Percentiles rank a stretch among this genome's conserved stretches.
phyloP scores from a whole-genome alignment of 2,797 vertebrate species.

The Valencia hispanica region DNA sequence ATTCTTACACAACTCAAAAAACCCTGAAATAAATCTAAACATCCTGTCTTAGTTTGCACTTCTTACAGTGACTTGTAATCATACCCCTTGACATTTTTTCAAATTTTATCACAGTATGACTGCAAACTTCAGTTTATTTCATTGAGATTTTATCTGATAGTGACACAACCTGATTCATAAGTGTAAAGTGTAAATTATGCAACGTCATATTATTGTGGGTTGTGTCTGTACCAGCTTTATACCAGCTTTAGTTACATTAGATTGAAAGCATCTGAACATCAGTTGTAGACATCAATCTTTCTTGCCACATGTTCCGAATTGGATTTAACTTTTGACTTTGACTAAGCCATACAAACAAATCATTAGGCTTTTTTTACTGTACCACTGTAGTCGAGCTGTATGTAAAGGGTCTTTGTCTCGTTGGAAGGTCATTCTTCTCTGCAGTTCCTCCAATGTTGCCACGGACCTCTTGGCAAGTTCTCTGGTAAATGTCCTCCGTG shows the following conservation, averaged over 20 bases:
- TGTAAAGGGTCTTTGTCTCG: not conserved
- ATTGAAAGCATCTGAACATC: not conserved
- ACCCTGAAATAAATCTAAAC: not conserved
- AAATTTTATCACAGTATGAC: not conserved
- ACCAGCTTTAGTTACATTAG: too few relatives aligned
- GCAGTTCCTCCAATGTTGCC: not conserved
- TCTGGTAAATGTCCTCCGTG: not conserved
- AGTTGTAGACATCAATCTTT: not conserved
- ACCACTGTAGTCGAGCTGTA: too few relatives aligned
- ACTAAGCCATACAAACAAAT: too few relatives aligned
- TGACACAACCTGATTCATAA: not conserved
- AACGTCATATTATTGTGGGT: not conserved
- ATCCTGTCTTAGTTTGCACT: not conserved
- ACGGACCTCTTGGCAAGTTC: not conserved
- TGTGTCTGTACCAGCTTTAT: not conserved
- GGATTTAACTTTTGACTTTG: not conserved
- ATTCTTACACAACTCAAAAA: not conserved
- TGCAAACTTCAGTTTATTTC: not conserved
- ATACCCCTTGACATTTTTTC: not conserved
- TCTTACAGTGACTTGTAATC: slow-evolving; percentile 1
- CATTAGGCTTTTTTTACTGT: too few relatives aligned
- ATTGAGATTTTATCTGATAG: not conserved
- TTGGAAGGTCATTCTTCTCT: not conserved
- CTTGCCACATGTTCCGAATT: not conserved
- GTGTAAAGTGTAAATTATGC: not conserved